Percentiles rank a stretch among this genome's conserved stretches.
Conservation (phyloP, 1,140 invertebrate species). For the Eriosoma lanigerum region DNA sequence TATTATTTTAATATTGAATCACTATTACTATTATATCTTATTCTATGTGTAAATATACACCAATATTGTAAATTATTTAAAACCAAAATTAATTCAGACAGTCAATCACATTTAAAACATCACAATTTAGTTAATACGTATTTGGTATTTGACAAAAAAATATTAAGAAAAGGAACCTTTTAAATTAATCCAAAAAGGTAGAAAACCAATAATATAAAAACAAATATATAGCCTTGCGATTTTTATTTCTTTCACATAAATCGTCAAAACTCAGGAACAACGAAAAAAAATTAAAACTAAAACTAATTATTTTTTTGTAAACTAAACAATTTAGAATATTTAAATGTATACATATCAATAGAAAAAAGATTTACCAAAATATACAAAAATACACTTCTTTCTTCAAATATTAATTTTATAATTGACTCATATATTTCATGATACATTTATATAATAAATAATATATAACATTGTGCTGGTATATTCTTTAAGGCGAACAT, state of each 20-base stretch:
- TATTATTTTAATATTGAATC: background rate
- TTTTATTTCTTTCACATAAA: conserved; percentile 36
- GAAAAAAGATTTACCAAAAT: conserved; percentile 17
- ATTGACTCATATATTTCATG: conserved; percentile 33
- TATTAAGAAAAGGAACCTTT: conserved; percentile 42
- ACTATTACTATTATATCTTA: conserved; percentile 28
- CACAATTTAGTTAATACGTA: conserved; percentile 51
- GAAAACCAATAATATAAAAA: conserved; percentile 35
- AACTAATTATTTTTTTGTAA: conserved; percentile 13
- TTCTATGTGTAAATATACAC: background rate
- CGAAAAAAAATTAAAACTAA: conserved; percentile 6
- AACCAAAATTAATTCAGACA: conserved; percentile 34
- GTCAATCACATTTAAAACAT: conserved; percentile 47
- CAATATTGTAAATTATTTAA: conserved; percentile 8
- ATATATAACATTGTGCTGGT: conserved; percentile 28
- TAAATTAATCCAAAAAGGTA: conserved; percentile 34
- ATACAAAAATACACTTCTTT: conserved; percentile 30
- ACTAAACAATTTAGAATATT: conserved; percentile 24
- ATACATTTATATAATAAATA: background rate
- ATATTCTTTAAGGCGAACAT: conserved; percentile 2
- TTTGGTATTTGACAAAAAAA: conserved; percentile 43
- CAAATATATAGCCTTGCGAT: conserved; percentile 29
- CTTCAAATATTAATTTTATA: conserved; percentile 30
- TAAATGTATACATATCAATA: conserved; percentile 5
- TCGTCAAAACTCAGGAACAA: conserved; percentile 46